phyloP scores from a whole-genome alignment of 1,140 invertebrate genomes.

The Diorhabda carinulata region DNA sequence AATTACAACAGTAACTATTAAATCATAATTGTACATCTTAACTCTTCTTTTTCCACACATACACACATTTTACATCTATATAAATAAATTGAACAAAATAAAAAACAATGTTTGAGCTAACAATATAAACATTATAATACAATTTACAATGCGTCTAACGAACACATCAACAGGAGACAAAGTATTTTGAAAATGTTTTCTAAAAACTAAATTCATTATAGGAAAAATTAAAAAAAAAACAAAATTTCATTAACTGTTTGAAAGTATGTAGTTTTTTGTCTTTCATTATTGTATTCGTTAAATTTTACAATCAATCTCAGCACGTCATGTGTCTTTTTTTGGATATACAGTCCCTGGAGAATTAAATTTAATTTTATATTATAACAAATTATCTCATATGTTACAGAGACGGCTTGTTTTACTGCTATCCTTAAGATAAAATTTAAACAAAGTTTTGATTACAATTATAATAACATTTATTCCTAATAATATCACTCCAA shows the following conservation, averaged over 20 bases:
- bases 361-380: too few species aligned
- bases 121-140: conserved; percentile 46
- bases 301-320: conserved; percentile 19
- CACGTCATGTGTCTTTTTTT: conserved; percentile 23
- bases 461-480: too few species aligned
- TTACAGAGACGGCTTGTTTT: too few species aligned
- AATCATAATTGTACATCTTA: conserved; percentile 40
- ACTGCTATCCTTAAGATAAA: too few species aligned
- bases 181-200: background rate
- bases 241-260: background rate
- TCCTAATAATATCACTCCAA: too few species aligned
- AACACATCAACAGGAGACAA: conserved; percentile 14
- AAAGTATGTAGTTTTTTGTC: conserved; percentile 1
- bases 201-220: background rate
- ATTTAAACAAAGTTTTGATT: too few species aligned
- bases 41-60: conserved; percentile 38
- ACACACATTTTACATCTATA: conserved; percentile 42
- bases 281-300: conserved; percentile 6
- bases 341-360: conserved; percentile 24
- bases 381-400: too few species aligned
- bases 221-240: background rate
- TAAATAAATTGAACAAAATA: conserved; percentile 44
- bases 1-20: conserved; percentile 48
- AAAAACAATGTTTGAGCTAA: conserved; percentile 43
- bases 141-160: conserved; percentile 31